A percentile compares a stretch with the other conserved stretches of the same genome.
These are phyloP conservation scores for Drosophila obscura DNA, from an alignment of 1,140 invertebrate species.

Conservation along the genomic window DNA sequence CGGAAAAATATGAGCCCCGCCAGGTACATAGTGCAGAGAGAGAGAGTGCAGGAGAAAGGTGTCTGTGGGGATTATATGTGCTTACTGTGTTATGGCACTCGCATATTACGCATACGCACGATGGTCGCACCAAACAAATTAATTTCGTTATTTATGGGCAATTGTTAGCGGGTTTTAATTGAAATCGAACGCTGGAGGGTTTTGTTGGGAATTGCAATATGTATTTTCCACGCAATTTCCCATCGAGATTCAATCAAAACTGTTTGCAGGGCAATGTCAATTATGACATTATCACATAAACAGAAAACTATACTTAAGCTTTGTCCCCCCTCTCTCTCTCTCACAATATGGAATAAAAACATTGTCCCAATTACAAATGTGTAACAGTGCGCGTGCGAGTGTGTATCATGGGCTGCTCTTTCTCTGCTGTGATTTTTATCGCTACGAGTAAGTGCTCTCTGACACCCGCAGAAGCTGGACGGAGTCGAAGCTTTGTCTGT, in stretches of 20 bases:
- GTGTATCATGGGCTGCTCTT: background rate
- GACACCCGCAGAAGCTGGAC: no score
- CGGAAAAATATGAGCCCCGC: conserved; percentile 33
- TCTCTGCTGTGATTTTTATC: conserved; percentile 32
- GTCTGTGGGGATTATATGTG: conserved; percentile 26
- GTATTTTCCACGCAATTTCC: conserved; percentile 47
- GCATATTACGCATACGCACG: conserved; percentile 54
- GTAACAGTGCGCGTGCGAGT: conserved; percentile 1
- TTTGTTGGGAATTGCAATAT: background rate
- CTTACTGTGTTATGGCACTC: conserved; percentile 41
- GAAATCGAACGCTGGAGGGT: conserved; percentile 19
- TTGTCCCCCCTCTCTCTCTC: conserved; percentile 9
- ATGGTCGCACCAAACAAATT: conserved; percentile 31
- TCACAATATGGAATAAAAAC: conserved; percentile 42
- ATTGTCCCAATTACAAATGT: conserved; percentile 62
- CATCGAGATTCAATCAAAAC: conserved; percentile 43
- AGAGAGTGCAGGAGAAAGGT: background rate
- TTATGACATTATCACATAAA: conserved; percentile 55
- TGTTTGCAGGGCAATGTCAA: conserved; percentile 44
- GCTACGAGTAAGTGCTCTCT: conserved; percentile 4
- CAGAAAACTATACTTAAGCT: conserved; percentile 40
- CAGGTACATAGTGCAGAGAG: background rate
- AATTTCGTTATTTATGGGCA: conserved; percentile 26
- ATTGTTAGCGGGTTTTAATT: conserved; percentile 48
- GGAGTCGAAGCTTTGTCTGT: no score